Base-by-base conservation (phyloP, 1,140 invertebrate species). In the Macrosteles quadrilineatus region DNA sequence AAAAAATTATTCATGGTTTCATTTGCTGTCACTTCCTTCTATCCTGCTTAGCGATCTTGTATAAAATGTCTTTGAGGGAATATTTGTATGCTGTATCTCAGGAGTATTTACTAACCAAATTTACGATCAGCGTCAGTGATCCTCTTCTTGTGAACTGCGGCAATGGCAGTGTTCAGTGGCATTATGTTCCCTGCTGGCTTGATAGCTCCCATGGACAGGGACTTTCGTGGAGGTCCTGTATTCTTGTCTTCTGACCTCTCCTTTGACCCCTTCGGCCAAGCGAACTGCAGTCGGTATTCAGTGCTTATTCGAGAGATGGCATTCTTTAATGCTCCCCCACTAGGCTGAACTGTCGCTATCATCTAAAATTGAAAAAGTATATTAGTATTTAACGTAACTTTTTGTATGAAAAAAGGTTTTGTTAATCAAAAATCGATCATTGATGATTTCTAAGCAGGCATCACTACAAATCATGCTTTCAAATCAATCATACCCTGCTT, bases 271-370 rank as follows among this genome's bases (percentile, higher is more conserved):
- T 77, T 81, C 74, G 91, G 91, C 91, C 91, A 94, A 70, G 92
- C 91, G 81, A 93, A 95, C 84, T 95, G 92, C 76, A 93, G 85
- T 73, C 91, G 86, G 83, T 95, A 94, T 84, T 94, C 92, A 73
- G 92, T 93, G 83, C 90, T 91, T 79, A 90, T 88, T 78, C 88
- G 87, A 74, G 86, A 86, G 78, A 89, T 88, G 76, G 87, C 87
- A 79, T 88, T 88, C 81, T 86, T 87, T 74, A 89, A 81, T 78
- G 88, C 84, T 77, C 86, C 83, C 77, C 78, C 80, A 77, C 79
- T 79, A 21, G 67, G 21, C 36, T 55, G 47, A 19, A 30, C 57
- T 19, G 45, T 71, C 68, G 72, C 66, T 64, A 70, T 69, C 67
- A 80, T 78, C 73, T 71, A 59, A 40, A 74, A 71, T 57, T 70